phyloP scores from a whole-genome alignment of 2,113 vertebrate species.

The Megatriorchis doriae region DNA sequence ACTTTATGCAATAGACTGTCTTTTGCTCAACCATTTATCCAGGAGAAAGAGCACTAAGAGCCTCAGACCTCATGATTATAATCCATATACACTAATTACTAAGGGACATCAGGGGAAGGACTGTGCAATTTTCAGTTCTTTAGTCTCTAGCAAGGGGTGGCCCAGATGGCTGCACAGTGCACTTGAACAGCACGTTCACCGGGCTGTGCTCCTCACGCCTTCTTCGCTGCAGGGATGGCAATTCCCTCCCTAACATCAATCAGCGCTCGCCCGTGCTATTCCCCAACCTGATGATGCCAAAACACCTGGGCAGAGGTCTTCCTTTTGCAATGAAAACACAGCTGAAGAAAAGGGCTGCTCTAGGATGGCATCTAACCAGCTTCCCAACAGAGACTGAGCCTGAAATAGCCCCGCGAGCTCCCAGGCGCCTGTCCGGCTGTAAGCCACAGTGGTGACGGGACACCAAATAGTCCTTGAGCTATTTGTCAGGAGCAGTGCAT shows the following conservation, averaged over 20 bases:
- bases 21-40: conserved; percentile 8
- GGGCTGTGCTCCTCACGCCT: not conserved
- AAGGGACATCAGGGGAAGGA: not conserved
- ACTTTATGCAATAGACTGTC: not conserved
- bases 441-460: not conserved
- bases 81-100: not conserved
- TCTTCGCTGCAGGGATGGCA: not conserved
- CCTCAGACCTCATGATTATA: not conserved
- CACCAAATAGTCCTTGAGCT: not conserved
- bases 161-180: not conserved
- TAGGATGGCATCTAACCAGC: not conserved
- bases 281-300: not conserved
- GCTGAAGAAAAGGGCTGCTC: not conserved
- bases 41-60: not conserved
- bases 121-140: not conserved
- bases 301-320: not conserved
- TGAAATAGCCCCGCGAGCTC: not conserved
- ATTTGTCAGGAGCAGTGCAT: not conserved
- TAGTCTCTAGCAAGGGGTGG: not conserved
- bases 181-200: not conserved
- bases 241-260: not conserved
- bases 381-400: not conserved
- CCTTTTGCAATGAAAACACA: not conserved
- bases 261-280: accelerated
- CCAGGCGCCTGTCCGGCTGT: not conserved